Evolutionary conservation across 2,113 vertebrate genomes (phyloP).

Genomic region (Hippopotamus amphibius): DNA sequence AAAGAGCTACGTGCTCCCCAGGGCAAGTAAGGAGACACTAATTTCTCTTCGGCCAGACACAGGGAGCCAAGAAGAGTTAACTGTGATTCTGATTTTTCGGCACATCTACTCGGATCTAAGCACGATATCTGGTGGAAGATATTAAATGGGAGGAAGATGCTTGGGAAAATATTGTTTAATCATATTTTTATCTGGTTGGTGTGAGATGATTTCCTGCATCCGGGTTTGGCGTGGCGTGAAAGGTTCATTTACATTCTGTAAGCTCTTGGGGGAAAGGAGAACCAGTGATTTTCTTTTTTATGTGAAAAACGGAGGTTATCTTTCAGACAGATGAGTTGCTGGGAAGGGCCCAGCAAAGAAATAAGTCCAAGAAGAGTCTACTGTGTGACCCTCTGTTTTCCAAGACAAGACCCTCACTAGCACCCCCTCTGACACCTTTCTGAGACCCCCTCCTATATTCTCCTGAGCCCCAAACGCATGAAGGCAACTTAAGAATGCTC

Average conservation of each 20-base stretch:
- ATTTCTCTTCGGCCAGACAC: neutral
- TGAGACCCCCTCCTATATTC: neutral
- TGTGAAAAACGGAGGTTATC: neutral
- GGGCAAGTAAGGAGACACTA: accelerated
- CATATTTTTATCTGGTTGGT: neutral
- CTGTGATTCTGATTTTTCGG: neutral
- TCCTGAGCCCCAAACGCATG: neutral
- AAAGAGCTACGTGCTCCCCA: accelerated
- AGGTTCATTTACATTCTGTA: neutral
- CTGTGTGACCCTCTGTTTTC: accelerated
- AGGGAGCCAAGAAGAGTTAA: neutral
- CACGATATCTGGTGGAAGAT: neutral
- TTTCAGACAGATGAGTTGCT: neutral
- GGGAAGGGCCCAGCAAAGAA: neutral
- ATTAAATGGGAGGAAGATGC: neutral
- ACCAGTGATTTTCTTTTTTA: neutral
- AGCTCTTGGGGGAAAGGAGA: neutral
- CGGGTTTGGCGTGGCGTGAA: neutral
- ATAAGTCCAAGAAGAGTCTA: accelerated
- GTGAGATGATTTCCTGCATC: neutral
- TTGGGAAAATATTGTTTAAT: neutral
- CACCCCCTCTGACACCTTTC: accelerated
- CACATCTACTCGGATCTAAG: accelerated
- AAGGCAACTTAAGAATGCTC: too few relatives aligned
- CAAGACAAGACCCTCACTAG: accelerated